Percentiles rank a stretch among this genome's conserved stretches.
phyloP scores from a whole-genome alignment of 2,797 vertebrate genomes.

The Otus scops region DNA sequence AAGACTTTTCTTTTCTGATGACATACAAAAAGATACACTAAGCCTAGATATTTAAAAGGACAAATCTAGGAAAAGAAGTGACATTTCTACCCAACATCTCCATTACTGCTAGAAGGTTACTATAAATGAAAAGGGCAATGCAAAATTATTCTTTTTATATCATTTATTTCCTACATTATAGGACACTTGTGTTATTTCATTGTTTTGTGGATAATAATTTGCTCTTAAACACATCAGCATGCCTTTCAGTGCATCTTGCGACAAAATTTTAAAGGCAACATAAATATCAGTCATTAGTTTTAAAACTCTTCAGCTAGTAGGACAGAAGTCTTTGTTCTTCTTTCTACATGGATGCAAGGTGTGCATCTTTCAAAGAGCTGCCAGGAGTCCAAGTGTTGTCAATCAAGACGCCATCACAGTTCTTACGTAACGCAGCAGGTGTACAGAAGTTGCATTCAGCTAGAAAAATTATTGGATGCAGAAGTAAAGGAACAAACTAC shows the following conservation, averaged over 20 bases:
- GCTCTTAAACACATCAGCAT: not conserved
- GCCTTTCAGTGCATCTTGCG: not conserved
- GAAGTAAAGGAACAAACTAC: not conserved
- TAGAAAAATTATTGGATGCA: not conserved
- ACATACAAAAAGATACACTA: not conserved
- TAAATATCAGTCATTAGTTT: not conserved
- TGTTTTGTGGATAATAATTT: not conserved
- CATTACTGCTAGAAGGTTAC: not conserved
- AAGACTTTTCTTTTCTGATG: not conserved
- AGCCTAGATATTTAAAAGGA: not conserved
- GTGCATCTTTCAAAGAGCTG: not conserved
- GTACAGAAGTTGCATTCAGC: not conserved
- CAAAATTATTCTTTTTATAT: not conserved
- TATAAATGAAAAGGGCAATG: not conserved
- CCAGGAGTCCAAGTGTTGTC: not conserved
- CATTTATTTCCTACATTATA: not conserved
- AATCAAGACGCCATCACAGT: not conserved
- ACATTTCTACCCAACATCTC: not conserved
- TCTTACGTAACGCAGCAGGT: not conserved
- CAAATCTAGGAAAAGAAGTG: not conserved
- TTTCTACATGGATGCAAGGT: not conserved
- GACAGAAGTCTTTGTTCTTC: not conserved
- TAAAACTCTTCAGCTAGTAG: not conserved
- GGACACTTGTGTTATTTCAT: not conserved
- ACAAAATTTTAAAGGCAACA: not conserved